Evolutionary conservation across 2,113 vertebrate species (phyloP).

Genomic region (Hippocampus comes): DNA sequence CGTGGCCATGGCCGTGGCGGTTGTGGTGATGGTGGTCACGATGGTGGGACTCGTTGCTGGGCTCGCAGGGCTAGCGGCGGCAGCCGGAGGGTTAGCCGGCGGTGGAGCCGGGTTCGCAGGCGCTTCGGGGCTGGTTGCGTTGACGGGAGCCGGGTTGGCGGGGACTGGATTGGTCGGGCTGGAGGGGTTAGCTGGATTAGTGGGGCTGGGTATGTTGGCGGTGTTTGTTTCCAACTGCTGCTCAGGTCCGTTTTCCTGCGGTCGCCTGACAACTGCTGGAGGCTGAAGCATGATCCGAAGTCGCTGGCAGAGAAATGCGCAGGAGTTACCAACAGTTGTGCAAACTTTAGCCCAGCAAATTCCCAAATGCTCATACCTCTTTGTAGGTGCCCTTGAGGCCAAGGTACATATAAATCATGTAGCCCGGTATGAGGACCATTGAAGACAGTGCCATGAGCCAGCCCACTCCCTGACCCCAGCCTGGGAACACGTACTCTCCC

Average conservation of each 20-base stretch:
- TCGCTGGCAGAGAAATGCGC: conserved; percentile 69
- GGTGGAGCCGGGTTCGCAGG: conserved; percentile 24
- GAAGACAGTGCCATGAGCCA: conserved; percentile 98
- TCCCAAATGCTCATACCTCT: conserved; percentile 76
- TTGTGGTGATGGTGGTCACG: conserved; percentile 39
- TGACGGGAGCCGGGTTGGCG: conserved; percentile 62
- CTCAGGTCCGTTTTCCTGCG: conserved; percentile 87
- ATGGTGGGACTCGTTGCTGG: conserved; percentile 37
- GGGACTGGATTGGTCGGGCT: conserved; percentile 27
- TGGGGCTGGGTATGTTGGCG: conserved; percentile 49
- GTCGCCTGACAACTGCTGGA: conserved; percentile 75
- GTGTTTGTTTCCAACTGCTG: conserved; percentile 73
- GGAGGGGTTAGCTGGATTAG: conserved; percentile 37
- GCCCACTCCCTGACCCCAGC: conserved; percentile 96
- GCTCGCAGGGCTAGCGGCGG: conserved; percentile 65
- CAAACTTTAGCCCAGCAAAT: not conserved
- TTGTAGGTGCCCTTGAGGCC: conserved; percentile 93
- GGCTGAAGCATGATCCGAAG: conserved; percentile 91
- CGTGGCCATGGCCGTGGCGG: conserved; percentile 11
- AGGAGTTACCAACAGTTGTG: conserved; percentile 4
- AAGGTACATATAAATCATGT: conserved; percentile 94
- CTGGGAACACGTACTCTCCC: conserved; percentile 93
- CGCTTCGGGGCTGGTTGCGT: conserved; percentile 42
- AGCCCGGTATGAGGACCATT: conserved; percentile 96
- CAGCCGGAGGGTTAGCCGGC: conserved; percentile 56